Evolutionary conservation across 1,140 invertebrate genomes (phyloP), one percentile per base, ranked within the genome.

Genomic region (Ptiloglossa arizonensis): DNA sequence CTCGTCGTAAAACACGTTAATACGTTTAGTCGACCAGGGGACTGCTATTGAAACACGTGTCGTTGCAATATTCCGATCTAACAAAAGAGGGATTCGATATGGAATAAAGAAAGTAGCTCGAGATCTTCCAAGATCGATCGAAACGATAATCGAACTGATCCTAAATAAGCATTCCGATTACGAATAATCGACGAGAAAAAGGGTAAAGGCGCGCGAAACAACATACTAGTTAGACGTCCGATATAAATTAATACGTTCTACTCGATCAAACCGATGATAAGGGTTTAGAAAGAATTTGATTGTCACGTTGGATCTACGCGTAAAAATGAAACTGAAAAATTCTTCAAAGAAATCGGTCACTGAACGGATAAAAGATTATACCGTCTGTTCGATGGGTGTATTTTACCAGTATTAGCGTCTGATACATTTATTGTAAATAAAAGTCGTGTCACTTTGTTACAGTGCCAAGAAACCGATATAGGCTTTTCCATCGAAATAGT

Each of bases 1-100:
- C 19, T 54, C 11, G 22, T 46, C 54, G 32, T 68, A 81, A 78
- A 77, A 77, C 29, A 24, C 22, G 41, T 59, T 76, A 69, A 76
- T 76, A 29, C 54, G 32, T 59, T 76, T 59, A 60, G 54, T 17
- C n/a, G 1, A 22, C 1, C 22, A 17, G 54, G 29, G 38, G n/a
- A 60, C 35, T 44, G 50, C 22, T 46, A 41, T 24, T 5, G 22
- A 35, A 57, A 46, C 70, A 64, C 62, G 71, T 74, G 62, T 56
- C 8, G 48, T n/a, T 54, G 24, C 56, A 32, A 74, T 52, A 41
- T 22, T 63, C 29, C 2, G 19, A 4, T 27, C 3, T 2, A 29
- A 38, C 22, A 1, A 22, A 27, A 2, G 5, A 1, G 38, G 9
- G 8, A 60, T 71, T 46, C 41, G 0, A 44, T 22, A 5, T n/a